Conservation (phyloP, 1,140 invertebrate species). For the Bombus soroeensis region DNA sequence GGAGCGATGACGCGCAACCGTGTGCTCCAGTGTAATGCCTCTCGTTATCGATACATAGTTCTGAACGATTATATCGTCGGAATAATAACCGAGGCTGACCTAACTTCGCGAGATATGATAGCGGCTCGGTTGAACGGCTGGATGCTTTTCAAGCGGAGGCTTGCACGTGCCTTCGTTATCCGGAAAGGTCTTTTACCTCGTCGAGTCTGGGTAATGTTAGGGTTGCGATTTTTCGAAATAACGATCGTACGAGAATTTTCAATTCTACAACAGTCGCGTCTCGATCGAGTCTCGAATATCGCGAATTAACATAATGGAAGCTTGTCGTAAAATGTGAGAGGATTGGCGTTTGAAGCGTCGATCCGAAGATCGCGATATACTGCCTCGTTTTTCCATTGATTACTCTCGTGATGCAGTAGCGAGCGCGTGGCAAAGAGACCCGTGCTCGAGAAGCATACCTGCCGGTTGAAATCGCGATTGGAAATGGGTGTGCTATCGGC, state of each 20-base stretch:
- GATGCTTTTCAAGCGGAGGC: constrained; percentile 20
- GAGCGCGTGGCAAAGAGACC: neutral
- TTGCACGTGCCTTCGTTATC: constrained; percentile 31
- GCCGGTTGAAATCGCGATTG: neutral
- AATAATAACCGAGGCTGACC: constrained; percentile 33
- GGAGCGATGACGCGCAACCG: neutral
- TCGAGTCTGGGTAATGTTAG: neutral
- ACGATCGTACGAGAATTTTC: neutral
- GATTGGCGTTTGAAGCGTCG: neutral
- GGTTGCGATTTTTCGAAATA: constrained; percentile 8
- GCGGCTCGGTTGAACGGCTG: constrained; percentile 13
- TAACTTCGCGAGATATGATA: constrained; percentile 6
- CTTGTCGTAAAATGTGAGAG: neutral
- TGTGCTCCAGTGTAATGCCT: neutral
- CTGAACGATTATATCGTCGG: constrained; percentile 23
- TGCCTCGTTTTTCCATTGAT: neutral
- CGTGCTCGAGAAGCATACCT: neutral
- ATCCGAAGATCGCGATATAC: neutral
- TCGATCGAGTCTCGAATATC: neutral
- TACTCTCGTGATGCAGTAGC: neutral
- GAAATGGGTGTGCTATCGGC: neutral
- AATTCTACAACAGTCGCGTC: no score
- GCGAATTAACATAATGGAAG: neutral
- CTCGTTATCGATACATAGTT: constrained; percentile 30
- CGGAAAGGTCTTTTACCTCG: constrained; percentile 26